Percentiles rank a stretch among this genome's conserved stretches.
Conservation (phyloP, 2,888 invertebrate species). For the Drosophila rellima region DNA sequence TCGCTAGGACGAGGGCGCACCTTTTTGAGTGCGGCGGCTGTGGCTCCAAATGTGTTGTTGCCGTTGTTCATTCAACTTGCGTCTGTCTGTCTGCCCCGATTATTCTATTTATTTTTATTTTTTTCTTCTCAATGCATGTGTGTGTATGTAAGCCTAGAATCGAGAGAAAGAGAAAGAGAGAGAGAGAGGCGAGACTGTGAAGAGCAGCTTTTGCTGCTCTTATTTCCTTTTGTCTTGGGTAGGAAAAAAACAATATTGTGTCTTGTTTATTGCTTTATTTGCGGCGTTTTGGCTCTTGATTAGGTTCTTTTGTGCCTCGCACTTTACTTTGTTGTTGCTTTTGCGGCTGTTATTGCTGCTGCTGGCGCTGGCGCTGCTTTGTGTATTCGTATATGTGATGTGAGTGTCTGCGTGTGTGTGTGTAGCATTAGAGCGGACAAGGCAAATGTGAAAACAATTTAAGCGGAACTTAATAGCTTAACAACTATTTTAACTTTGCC, state of each 20-base stretch:
- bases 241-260: constrained; percentile 66
- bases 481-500: constrained; percentile 72
- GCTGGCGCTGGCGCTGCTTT: constrained; percentile 43
- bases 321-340: constrained; percentile 54
- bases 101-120: constrained; percentile 32
- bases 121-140: constrained; percentile 31
- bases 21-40: constrained; percentile 20
- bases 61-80: constrained; percentile 69
- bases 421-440: constrained; percentile 51
- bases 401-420: constrained; percentile 29
- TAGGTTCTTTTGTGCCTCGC: constrained; percentile 77
- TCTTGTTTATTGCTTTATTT: constrained; percentile 80
- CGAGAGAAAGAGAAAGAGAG: constrained; percentile 30
- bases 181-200: constrained; percentile 19
- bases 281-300: constrained; percentile 79
- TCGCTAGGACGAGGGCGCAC: constrained; percentile 43
- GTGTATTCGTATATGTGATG: constrained; percentile 17
- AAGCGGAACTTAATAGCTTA: constrained; percentile 77
- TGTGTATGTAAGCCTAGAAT: constrained; percentile 22
- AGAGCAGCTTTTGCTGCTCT: constrained; percentile 59
- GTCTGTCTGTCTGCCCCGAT: constrained; percentile 54
- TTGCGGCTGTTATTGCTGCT: constrained; percentile 29
- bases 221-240: constrained; percentile 63
- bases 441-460: constrained; percentile 78
- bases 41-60: constrained; percentile 15